Conservation (phyloP, 2,113 vertebrate species). For the Neotoma lepida region DNA sequence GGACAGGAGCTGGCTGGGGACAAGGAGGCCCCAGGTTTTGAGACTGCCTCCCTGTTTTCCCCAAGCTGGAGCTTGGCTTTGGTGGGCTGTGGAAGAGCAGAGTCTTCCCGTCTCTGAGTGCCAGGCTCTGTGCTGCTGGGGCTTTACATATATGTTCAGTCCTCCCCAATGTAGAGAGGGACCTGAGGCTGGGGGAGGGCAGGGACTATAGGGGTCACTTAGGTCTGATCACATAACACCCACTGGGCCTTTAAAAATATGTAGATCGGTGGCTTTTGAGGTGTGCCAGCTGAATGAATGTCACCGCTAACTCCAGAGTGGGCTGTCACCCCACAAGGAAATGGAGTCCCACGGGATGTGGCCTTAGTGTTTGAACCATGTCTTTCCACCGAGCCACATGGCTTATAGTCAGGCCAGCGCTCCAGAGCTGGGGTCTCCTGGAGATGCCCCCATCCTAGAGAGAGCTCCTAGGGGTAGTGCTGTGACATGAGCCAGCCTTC, state of each 20-base stretch:
- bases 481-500: not conserved
- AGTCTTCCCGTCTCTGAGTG: not conserved
- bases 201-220: not conserved
- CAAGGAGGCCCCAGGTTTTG: not conserved
- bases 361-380: not conserved
- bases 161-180: not conserved
- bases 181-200: not conserved
- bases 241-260: not conserved
- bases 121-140: not conserved
- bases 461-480: not conserved
- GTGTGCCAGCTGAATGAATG: not conserved
- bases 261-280: not conserved
- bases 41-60: not conserved
- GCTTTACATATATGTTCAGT: not conserved
- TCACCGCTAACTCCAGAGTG: not conserved
- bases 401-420: not conserved
- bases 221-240: not conserved
- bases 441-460: fast-evolving
- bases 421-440: not conserved
- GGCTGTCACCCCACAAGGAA: not conserved
- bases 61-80: not conserved
- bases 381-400: not conserved
- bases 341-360: fast-evolving
- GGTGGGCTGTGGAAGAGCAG: not conserved
- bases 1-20: not conserved